A percentile compares a stretch with the other conserved stretches of the same genome.
Conservation (phyloP, 2,113 vertebrate species). For the Chaetodon trifascialis region DNA sequence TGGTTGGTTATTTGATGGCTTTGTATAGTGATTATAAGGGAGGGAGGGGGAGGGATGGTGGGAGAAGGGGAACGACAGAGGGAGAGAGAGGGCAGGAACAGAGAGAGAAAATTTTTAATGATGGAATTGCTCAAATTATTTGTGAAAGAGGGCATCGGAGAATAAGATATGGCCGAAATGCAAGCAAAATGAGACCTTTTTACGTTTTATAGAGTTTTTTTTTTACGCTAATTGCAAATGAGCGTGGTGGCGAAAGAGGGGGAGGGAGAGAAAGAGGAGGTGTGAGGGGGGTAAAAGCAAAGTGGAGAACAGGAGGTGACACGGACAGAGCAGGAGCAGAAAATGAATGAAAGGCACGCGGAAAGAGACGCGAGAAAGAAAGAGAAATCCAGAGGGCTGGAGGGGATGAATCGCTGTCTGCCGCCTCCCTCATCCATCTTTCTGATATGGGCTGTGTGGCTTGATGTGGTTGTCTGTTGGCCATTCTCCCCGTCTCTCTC, state of each 20-base stretch:
- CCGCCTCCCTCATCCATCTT: slow-evolving; percentile 69
- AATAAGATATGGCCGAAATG: neutral
- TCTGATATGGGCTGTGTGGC: slow-evolving; percentile 66
- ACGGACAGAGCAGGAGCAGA: slow-evolving; percentile 14
- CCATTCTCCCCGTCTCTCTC: slow-evolving; percentile 50
- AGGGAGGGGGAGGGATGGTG: neutral
- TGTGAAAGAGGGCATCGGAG: slow-evolving; percentile 31
- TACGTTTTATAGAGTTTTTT: neutral
- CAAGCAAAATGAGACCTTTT: slow-evolving; percentile 12
- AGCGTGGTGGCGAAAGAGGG: neutral
- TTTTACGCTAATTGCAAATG: slow-evolving; percentile 22
- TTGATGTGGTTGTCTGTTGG: slow-evolving; percentile 76
- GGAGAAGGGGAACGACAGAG: neutral
- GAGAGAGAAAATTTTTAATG: slow-evolving; percentile 49
- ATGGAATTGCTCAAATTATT: slow-evolving; percentile 58
- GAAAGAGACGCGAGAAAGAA: slow-evolving; percentile 47
- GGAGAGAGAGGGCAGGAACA: slow-evolving; percentile 34
- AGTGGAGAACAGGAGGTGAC: slow-evolving; percentile 32
- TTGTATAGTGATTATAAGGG: slow-evolving; percentile 71
- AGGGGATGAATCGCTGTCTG: slow-evolving; percentile 61
- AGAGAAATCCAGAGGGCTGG: slow-evolving; percentile 44
- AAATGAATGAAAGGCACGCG: slow-evolving; percentile 43
- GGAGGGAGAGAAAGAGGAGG: neutral
- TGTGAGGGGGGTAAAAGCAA: neutral
- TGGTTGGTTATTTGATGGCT: slow-evolving; percentile 76